Conservation (phyloP, 2,888 invertebrate species). For the Cheilosia vernalis region DNA sequence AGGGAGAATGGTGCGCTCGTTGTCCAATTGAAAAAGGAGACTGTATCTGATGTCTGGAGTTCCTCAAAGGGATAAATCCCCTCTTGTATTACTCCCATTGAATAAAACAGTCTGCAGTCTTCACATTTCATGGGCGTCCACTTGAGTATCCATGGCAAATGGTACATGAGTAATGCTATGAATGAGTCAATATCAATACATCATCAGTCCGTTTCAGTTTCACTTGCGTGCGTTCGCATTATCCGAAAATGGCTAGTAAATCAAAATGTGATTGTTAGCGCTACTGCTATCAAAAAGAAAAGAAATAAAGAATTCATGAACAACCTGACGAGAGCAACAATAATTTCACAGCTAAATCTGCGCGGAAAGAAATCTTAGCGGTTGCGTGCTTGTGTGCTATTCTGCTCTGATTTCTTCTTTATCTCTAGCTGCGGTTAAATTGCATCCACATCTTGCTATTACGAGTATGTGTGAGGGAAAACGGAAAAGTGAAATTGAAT, state of each 20-base stretch:
- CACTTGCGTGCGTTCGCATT: slow-evolving; percentile 41
- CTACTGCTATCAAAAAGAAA: slow-evolving; percentile 30
- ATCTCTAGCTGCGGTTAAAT: background rate
- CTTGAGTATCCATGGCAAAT: slow-evolving; percentile 9
- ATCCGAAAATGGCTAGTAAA: slow-evolving; percentile 21
- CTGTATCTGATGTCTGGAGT: slow-evolving; percentile 22
- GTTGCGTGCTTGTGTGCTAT: background rate
- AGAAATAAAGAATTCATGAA: background rate
- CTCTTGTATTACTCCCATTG: slow-evolving; percentile 17
- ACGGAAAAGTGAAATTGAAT: slow-evolving; percentile 72
- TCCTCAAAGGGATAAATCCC: slow-evolving; percentile 42
- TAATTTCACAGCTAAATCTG: slow-evolving; percentile 50
- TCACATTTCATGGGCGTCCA: slow-evolving; percentile 37
- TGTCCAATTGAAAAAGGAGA: slow-evolving; percentile 6
- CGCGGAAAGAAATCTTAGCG: slow-evolving; percentile 39
- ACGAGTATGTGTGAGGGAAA: slow-evolving; percentile 50
- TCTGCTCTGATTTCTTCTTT: slow-evolving; percentile 60
- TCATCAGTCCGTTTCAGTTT: slow-evolving; percentile 41
- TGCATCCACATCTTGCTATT: slow-evolving; percentile 1
- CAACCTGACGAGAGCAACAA: slow-evolving; percentile 8
- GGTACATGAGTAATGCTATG: background rate
- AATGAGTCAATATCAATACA: background rate
- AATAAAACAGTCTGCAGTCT: slow-evolving; percentile 8
- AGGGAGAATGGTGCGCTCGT: background rate
- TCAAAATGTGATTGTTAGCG: slow-evolving; percentile 11